phyloP scores from a whole-genome alignment of 2,888 invertebrate genomes.

The Exocentrus adspersus region DNA sequence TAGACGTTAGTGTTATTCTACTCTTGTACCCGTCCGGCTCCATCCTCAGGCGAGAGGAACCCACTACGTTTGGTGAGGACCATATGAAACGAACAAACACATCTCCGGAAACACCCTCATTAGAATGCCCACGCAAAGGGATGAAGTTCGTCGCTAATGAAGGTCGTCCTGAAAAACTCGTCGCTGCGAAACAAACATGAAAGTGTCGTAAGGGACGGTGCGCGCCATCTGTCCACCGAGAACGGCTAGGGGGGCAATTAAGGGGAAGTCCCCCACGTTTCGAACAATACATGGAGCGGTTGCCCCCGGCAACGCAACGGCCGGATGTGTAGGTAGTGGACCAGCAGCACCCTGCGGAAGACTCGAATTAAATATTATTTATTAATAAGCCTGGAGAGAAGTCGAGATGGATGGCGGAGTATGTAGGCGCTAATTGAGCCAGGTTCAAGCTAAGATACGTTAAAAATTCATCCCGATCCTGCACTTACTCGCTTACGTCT shows the following conservation, averaged over 20 bases:
- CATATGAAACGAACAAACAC: constrained; percentile 19
- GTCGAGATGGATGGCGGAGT: background rate
- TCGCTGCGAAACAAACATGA: constrained; percentile 46
- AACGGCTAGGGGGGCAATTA: constrained; percentile 50
- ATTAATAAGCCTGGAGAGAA: constrained; percentile 17
- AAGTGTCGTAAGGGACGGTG: constrained; percentile 48
- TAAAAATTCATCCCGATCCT: background rate
- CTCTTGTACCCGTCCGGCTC: too few species aligned
- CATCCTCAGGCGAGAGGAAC: background rate
- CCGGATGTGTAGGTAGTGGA: constrained; percentile 21
- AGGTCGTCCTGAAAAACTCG: constrained; percentile 43
- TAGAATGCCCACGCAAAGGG: constrained; percentile 36
- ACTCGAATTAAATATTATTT: constrained; percentile 27
- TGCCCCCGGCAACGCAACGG: constrained; percentile 32
- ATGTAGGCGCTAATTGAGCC: background rate
- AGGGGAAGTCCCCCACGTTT: constrained; percentile 48
- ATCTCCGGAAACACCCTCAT: constrained; percentile 20
- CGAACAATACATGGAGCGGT: constrained; percentile 45
- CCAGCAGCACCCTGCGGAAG: constrained; percentile 6
- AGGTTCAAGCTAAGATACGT: background rate
- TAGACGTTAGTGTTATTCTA: too few species aligned
- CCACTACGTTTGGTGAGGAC: constrained; percentile 6
- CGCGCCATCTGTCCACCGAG: constrained; percentile 49
- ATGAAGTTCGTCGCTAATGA: constrained; percentile 49
- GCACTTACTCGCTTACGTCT: too few species aligned